Percentiles rank a stretch among this genome's conserved stretches.
Evolutionary conservation across 2,888 invertebrate genomes (phyloP).

Genomic region (Oscheius sp.): DNA sequence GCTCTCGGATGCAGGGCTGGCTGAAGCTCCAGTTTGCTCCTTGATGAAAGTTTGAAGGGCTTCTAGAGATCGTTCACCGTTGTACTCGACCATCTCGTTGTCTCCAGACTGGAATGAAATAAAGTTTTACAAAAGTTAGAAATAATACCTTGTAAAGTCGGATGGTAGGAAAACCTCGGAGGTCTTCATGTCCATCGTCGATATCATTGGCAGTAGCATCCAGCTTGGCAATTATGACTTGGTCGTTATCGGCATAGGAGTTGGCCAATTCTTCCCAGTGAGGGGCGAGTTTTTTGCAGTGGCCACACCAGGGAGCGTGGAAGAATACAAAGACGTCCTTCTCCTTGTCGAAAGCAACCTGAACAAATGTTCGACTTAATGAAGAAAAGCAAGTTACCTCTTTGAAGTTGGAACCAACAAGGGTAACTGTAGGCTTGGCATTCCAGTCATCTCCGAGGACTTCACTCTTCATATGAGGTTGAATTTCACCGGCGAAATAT

Average conservation of each 20-base stretch:
- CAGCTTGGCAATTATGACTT: conserved; percentile 36
- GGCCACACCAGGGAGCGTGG: conserved; percentile 43
- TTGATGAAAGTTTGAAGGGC: conserved; percentile 15
- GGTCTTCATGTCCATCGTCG: conserved; percentile 19
- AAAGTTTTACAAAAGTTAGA: conserved; percentile 4
- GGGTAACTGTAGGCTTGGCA: conserved; percentile 87
- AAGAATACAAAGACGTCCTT: conserved; percentile 32
- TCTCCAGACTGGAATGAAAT: neutral
- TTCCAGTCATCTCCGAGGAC: conserved; percentile 95
- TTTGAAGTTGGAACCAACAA: conserved; percentile 93
- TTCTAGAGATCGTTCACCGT: conserved; percentile 1
- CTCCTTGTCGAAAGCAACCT: conserved; percentile 23
- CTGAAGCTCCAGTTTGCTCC: conserved; percentile 1
- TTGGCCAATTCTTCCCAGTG: conserved; percentile 22
- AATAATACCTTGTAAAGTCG: conserved; percentile 36
- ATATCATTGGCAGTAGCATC: conserved; percentile 44
- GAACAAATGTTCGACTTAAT: neutral
- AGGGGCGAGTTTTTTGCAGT: conserved; percentile 37
- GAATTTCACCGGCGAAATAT: conserved; percentile 1
- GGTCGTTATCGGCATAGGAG: conserved; percentile 7
- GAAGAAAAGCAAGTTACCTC: conserved; percentile 74
- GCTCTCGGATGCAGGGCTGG: neutral
- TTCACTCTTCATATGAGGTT: conserved; percentile 90
- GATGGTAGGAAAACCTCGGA: conserved; percentile 40
- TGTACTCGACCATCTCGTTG: conserved; percentile 23